Base-by-base conservation (phyloP, 2,888 invertebrate species). In the Autographa pulchrina region DNA sequence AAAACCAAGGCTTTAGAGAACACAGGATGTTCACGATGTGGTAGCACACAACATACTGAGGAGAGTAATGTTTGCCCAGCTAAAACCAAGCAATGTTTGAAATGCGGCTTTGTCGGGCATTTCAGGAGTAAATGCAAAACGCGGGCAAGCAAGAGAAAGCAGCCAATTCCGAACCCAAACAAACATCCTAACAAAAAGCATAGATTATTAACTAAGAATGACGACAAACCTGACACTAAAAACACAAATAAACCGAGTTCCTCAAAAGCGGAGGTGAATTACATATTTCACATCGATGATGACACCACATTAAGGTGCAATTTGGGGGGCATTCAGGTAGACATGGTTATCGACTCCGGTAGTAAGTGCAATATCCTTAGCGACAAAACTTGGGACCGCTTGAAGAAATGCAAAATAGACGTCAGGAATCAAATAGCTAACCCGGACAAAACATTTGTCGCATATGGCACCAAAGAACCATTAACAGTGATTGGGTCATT, bases 401-500 rank as follows among this genome's bases (percentile, higher is more conserved):
- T 56, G 25, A 56, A 56, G 25, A 11, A 20, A 25, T 20, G 56
- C 56, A 56, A 25, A 8, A 25, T 56, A 25, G 56, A 32, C 18
- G 63, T 35, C 4, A 32, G 2, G 9, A 63, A 54, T 20, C 54
- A 63, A 54, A 31, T 32, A 11, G 7, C 25, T 56, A 77, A 54
- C 20, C 62, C 62, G 16, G 62, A 43, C 20, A 63, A 63, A 20
- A 58, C 81, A 31, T 71, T 20, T 65, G 41, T 32, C 38, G 54
- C 14, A 14, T 68, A 41, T 9, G 48, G 65, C 58, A 74, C 63
- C 54, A 56, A 31, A 48, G 71, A n/a, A 70, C 62, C 13, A 61
- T 76, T 61, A 70, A 78, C 63, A 73, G 77, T 31, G 65, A 76
- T 20, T 16, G 41, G 18, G 60, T 59, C 31, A 74, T 67, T 71